These are phyloP conservation scores for Drosophila watanabei DNA, from an alignment of 1,140 invertebrate species.

Conservation along the genomic window DNA sequence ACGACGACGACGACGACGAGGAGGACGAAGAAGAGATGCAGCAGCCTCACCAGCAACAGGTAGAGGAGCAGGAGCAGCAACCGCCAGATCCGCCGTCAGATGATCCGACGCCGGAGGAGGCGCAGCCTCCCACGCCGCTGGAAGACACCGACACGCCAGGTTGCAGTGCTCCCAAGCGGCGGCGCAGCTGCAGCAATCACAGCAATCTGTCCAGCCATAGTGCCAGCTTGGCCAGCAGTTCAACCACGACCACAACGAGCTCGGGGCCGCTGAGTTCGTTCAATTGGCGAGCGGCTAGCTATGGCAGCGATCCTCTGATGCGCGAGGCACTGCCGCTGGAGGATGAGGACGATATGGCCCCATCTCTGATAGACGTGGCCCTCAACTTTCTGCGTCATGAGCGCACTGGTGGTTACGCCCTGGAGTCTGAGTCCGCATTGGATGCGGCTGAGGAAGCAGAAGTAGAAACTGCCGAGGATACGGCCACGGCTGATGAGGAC, in stretches of 20 bases:
- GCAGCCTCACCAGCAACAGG: not conserved
- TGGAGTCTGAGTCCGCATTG: slow-evolving; percentile 24
- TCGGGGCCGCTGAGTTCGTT: slow-evolving; percentile 28
- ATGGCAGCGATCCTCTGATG: slow-evolving; percentile 21
- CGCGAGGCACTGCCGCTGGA: slow-evolving; percentile 21
- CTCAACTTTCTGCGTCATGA: slow-evolving; percentile 30
- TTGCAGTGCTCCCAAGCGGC: slow-evolving; percentile 41
- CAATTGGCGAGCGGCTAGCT: slow-evolving; percentile 22
- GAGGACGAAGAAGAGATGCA: not conserved
- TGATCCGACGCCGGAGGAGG: not conserved
- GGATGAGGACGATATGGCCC: slow-evolving; percentile 42
- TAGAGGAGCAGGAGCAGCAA: not conserved
- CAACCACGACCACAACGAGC: slow-evolving; percentile 48
- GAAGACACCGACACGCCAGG: slow-evolving; percentile 17
- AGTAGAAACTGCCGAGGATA: slow-evolving; percentile 18
- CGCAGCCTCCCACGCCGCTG: not conserved
- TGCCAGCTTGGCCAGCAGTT: slow-evolving; percentile 46
- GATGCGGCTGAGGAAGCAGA: slow-evolving; percentile 40
- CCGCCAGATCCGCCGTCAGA: not conserved
- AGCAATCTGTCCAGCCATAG: slow-evolving; percentile 58
- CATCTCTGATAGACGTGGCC: slow-evolving; percentile 57
- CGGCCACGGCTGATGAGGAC: slow-evolving; percentile 39
- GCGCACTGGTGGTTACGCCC: not conserved
- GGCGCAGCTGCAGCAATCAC: slow-evolving; percentile 48
- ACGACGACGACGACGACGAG: not conserved